phyloP scores from a whole-genome alignment of 1,140 invertebrate genomes.

The Cephus cinctus region DNA sequence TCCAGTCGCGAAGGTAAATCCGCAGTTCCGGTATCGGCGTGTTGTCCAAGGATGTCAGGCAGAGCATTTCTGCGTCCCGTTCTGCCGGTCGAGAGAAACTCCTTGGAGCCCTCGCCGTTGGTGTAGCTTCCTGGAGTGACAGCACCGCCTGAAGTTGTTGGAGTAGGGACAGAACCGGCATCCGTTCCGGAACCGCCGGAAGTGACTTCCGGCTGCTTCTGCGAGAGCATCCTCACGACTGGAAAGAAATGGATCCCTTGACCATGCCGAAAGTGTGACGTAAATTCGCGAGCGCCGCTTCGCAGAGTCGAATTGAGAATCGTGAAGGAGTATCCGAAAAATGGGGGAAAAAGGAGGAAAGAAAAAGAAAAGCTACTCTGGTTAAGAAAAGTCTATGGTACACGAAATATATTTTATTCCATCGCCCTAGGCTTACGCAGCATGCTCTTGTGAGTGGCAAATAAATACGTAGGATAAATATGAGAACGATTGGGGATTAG shows the following conservation, averaged over 20 bases:
- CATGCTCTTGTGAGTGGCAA: conserved; percentile 8
- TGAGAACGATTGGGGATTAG: conserved; percentile 16
- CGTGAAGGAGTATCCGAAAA: too few species aligned
- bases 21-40: conserved; percentile 65
- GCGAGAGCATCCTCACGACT: conserved; percentile 47
- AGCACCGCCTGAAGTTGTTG: conserved; percentile 20
- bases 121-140: conserved; percentile 38
- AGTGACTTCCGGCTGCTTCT: conserved; percentile 38
- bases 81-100: conserved; percentile 75
- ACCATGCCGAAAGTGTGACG: too few species aligned
- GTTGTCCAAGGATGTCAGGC: conserved; percentile 69
- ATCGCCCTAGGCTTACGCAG: conserved; percentile 10
- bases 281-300: too few species aligned
- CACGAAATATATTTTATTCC: too few species aligned
- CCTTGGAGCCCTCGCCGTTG: conserved; percentile 54
- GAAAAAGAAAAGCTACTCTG: too few species aligned
- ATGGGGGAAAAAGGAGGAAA: too few species aligned
- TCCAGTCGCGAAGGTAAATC: conserved; percentile 69
- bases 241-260: conserved; percentile 25
- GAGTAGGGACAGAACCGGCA: neutral
- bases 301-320: too few species aligned
- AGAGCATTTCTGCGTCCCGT: conserved; percentile 79
- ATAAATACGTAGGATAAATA: conserved; percentile 11
- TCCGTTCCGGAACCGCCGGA: conserved; percentile 42
- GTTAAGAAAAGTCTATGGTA: too few species aligned